These are phyloP conservation scores for Holocentrus rufus DNA, from an alignment of 2,797 vertebrate genomes.

Conservation along the genomic window DNA sequence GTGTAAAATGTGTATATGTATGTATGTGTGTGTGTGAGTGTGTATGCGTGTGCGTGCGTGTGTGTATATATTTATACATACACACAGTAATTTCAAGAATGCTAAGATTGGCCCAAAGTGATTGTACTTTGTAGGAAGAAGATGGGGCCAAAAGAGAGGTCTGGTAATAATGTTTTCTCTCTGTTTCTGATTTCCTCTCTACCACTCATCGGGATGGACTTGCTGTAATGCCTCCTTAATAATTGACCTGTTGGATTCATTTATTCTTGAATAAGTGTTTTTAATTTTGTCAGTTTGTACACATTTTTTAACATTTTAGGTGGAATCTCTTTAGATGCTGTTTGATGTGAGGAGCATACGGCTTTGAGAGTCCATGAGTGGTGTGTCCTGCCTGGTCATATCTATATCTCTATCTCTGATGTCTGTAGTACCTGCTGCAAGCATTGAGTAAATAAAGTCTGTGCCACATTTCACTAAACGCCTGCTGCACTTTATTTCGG, in stretches of 20 bases:
- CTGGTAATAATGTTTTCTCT: slow-evolving; percentile 18
- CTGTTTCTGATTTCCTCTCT: slow-evolving; percentile 34
- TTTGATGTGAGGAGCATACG: slow-evolving; percentile 43
- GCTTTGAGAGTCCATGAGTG: slow-evolving; percentile 58
- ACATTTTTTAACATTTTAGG: slow-evolving; percentile 60
- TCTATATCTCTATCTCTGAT: slow-evolving; percentile 49
- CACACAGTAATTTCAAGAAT: slow-evolving; percentile 52
- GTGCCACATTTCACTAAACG: slow-evolving; percentile 66
- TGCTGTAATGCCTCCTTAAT: slow-evolving; percentile 50
- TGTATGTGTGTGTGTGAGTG: slow-evolving; percentile 21
- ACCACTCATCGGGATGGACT: slow-evolving; percentile 50
- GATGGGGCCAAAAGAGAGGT: slow-evolving; percentile 49
- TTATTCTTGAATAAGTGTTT: slow-evolving; percentile 54
- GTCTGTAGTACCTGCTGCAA: slow-evolving; percentile 75
- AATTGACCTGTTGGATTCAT: slow-evolving; percentile 51
- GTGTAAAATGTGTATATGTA: slow-evolving; percentile 55
- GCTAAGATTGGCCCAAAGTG: slow-evolving; percentile 50
- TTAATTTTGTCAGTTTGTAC: slow-evolving; percentile 57
- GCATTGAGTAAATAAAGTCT: slow-evolving; percentile 80
- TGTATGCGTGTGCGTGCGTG: slow-evolving; percentile 24
- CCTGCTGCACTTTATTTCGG: neutral
- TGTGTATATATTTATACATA: slow-evolving; percentile 56
- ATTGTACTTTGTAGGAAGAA: slow-evolving; percentile 58
- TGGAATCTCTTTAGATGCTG: slow-evolving; percentile 47
- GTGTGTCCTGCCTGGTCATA: slow-evolving; percentile 42